Evolutionary conservation across 1,140 invertebrate species (phyloP).

Genomic region (Zaprionus camerounensis): DNA sequence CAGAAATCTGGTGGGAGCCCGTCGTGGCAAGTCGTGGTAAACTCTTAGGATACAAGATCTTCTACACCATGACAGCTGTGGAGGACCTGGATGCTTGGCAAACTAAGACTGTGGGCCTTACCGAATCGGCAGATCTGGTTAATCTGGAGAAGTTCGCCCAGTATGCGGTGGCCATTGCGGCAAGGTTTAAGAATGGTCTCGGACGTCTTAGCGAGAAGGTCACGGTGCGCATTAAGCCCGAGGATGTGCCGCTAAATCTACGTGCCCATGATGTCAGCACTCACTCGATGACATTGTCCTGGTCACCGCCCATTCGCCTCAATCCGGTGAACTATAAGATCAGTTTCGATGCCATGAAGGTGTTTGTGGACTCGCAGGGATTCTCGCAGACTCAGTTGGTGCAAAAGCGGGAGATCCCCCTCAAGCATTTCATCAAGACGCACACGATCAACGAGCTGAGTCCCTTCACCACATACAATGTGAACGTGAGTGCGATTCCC

Average conservation of each 20-base stretch:
- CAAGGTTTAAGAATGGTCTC: conserved; percentile 89
- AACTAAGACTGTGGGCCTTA: conserved; percentile 92
- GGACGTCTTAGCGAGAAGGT: conserved; percentile 91
- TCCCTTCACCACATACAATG: conserved; percentile 97
- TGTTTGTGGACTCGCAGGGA: conserved; percentile 97
- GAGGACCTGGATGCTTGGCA: conserved; percentile 97
- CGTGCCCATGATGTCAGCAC: conserved; percentile 94
- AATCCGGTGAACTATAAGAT: conserved; percentile 96
- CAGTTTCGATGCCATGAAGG: conserved; percentile 96
- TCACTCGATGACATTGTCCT: conserved; percentile 95
- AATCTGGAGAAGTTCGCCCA: conserved; percentile 95
- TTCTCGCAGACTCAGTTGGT: conserved; percentile 95
- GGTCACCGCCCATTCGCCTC: conserved; percentile 95
- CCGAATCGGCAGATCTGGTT: conserved; percentile 94
- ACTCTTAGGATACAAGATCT: conserved; percentile 96
- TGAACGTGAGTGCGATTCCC: conserved; percentile 96
- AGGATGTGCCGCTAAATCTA: conserved; percentile 95
- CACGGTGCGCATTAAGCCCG: conserved; percentile 94
- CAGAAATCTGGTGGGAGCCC: conserved; percentile 98
- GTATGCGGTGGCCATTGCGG: conserved; percentile 96
- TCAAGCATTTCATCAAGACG: conserved; percentile 89
- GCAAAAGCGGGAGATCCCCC: conserved; percentile 89
- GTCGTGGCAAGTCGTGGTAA: conserved; percentile 92
- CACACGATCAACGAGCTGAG: conserved; percentile 94
- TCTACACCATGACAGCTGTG: conserved; percentile 96